Evolutionary conservation across 64 coral and sea anemone species (phyloP), one percentile per base, ranked within the genome.

Genomic region (Pocillopora verrucosa): DNA sequence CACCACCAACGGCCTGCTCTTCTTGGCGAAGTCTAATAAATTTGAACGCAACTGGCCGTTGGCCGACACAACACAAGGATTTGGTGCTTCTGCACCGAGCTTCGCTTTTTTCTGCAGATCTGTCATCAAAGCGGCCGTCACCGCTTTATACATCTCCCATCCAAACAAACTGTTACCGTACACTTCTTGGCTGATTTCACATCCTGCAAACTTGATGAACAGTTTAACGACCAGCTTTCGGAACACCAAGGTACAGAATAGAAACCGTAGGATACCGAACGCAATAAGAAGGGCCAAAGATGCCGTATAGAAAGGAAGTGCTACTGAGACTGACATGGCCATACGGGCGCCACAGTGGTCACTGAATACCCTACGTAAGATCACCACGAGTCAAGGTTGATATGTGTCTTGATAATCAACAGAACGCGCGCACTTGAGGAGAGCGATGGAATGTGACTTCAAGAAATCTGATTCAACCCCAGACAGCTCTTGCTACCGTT

Each of bases 111-210:
- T 98, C 61, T 76, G 74, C 0, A 98, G 77, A 38, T 98, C 89
- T 36, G 82, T 76, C 56, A 73, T 58, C 36, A 90, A 36, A 1
- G 60, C 68, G 15, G 83, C 67, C 58, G 79, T 86, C 16, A 93
- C 64, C 1, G 91, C 84, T 64, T 91, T 91, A 38, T 88, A 91
- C 91, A 94, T 94, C 73, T 87, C 74, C 88, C 88, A 93, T 57
- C 92, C 89, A 45, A 98, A 98, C 61, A 91, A 26, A n/a, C 88
- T 75, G 0, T 91, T 84, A 37, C 91, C 89, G 89, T 91, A 98
- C 34, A 84, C 86, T 12, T 98, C 92, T 38, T 98, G 69, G 5
- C 68, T 79, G 60, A 94, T 84, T 25, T 79, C 83, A 1, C 82
- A 77, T 14, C 63, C 89, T 16, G 92, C 88, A 30, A 93, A 80